A percentile compares a stretch with the other conserved stretches of the same genome.
phyloP scores from a whole-genome alignment of 2,797 vertebrate species.

The Novumbra hubbsi region DNA sequence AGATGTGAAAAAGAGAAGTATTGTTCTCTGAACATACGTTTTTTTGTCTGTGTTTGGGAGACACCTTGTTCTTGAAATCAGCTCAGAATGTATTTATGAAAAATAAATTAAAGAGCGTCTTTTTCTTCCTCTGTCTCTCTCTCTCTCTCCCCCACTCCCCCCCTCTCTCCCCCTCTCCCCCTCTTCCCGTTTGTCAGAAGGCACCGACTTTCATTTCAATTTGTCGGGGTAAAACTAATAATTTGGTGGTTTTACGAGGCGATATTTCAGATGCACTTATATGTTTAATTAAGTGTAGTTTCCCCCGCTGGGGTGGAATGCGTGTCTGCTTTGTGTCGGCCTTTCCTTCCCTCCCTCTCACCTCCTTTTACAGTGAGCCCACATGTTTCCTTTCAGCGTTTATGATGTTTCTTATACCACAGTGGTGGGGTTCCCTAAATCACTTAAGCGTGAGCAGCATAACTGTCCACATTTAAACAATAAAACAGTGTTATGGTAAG shows the following conservation, averaged over 20 bases:
- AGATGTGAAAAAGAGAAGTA: conserved; percentile 34
- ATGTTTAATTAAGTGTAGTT: conserved; percentile 99
- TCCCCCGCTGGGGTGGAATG: conserved; percentile 91
- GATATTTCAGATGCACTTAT: conserved; percentile 87
- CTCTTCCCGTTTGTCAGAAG: conserved; percentile 40
- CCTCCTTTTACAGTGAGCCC: conserved; percentile 91
- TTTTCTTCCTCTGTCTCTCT: background rate
- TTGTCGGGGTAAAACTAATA: conserved; percentile 53
- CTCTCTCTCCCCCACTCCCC: background rate
- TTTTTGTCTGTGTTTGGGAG: conserved; percentile 24
- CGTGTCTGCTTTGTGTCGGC: conserved; percentile 92
- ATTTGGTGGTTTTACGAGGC: conserved; percentile 75
- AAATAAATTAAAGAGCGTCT: conserved; percentile 12
- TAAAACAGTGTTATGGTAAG: conserved; percentile 91
- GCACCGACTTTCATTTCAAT: conserved; percentile 40
- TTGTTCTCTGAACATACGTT: conserved; percentile 13
- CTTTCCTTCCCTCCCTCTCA: conserved; percentile 76
- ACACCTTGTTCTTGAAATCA: background rate
- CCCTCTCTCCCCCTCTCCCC: background rate
- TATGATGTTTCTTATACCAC: conserved; percentile 89
- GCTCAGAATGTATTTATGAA: background rate
- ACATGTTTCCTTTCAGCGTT: conserved; percentile 97
- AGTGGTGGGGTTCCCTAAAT: conserved; percentile 93
- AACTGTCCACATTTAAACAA: conserved; percentile 96
- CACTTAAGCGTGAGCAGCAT: conserved; percentile 77